These are phyloP conservation scores for Epinephelus moara DNA, from an alignment of 2,113 vertebrate species.

Conservation along the genomic window DNA sequence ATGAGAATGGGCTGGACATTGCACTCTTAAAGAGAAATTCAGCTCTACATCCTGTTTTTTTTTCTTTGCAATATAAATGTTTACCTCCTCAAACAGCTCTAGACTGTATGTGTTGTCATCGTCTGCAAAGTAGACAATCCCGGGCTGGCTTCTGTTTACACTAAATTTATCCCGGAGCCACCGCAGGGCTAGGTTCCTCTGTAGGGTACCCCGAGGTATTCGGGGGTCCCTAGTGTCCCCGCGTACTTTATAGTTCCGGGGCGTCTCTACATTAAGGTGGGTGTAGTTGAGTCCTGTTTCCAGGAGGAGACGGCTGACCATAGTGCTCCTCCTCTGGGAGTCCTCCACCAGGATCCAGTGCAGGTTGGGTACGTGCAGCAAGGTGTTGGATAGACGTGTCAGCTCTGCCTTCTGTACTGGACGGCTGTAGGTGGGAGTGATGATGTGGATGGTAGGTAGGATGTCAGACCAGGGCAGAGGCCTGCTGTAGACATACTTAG, in stretches of 20 bases:
- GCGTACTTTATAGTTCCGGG: slow-evolving; percentile 86
- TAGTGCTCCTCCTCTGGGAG: slow-evolving; percentile 83
- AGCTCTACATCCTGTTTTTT: neutral
- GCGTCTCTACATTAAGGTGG: slow-evolving; percentile 90
- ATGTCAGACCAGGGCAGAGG: slow-evolving; percentile 87
- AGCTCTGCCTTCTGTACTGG: slow-evolving; percentile 96
- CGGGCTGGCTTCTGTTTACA: slow-evolving; percentile 79
- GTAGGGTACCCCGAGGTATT: slow-evolving; percentile 90
- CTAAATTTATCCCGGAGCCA: slow-evolving; percentile 90
- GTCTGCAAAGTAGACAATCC: slow-evolving; percentile 95
- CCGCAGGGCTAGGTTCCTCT: slow-evolving; percentile 92
- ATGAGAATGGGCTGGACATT: too few species aligned
- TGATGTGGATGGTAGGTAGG: slow-evolving; percentile 87
- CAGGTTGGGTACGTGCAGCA: slow-evolving; percentile 92
- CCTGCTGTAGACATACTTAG: slow-evolving; percentile 83
- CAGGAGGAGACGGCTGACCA: slow-evolving; percentile 89
- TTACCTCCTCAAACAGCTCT: slow-evolving; percentile 96
- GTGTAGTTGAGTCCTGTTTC: slow-evolving; percentile 92
- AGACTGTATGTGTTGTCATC: slow-evolving; percentile 97
- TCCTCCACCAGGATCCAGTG: slow-evolving; percentile 98
- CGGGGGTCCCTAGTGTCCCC: slow-evolving; percentile 71
- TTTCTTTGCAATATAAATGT: neutral
- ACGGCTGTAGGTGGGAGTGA: slow-evolving; percentile 91
- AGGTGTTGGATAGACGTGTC: slow-evolving; percentile 92
- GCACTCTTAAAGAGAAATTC: neutral